These are phyloP conservation scores for Actinernus sp. DNA, from an alignment of 92 coral and sea anemone species.

Conservation along the genomic window DNA sequence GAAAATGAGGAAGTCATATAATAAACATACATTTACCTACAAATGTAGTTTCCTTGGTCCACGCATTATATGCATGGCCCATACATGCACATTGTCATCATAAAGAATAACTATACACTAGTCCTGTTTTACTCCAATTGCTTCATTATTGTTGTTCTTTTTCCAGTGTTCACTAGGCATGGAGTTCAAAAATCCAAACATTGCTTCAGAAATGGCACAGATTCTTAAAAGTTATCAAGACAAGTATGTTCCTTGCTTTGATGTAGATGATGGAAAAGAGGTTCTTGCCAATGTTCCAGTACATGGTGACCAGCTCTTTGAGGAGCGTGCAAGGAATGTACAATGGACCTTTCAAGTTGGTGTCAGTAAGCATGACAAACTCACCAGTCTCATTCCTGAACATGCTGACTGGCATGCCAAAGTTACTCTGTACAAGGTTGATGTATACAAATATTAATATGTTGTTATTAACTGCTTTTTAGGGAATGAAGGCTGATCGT, in stretches of 20 bases:
- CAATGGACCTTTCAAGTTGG: slow-evolving; percentile 30
- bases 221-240: slow-evolving; percentile 27
- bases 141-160: no score
- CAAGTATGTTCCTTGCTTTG: slow-evolving; percentile 20
- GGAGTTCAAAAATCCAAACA: slow-evolving; percentile 23
- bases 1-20: no score
- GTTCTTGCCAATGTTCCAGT: slow-evolving; percentile 14
- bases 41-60: no score
- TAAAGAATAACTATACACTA: slow-evolving; percentile 31
- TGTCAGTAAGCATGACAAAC: slow-evolving; percentile 13
- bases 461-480: no score
- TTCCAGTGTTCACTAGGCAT: slow-evolving; percentile 34
- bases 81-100: slow-evolving; percentile 22
- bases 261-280: slow-evolving; percentile 5
- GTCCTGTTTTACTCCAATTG: slow-evolving; percentile 1
- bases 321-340: slow-evolving; percentile 63
- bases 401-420: slow-evolving; percentile 63
- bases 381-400: slow-evolving; percentile 24
- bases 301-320: slow-evolving; percentile 63
- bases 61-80: slow-evolving; percentile 30
- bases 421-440: slow-evolving; percentile 50
- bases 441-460: no score
- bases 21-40: no score
- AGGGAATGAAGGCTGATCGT: no score
- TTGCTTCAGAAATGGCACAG: slow-evolving; percentile 48